phyloP scores from a whole-genome alignment of 1,140 invertebrate species.

The Bombus waltoni region DNA sequence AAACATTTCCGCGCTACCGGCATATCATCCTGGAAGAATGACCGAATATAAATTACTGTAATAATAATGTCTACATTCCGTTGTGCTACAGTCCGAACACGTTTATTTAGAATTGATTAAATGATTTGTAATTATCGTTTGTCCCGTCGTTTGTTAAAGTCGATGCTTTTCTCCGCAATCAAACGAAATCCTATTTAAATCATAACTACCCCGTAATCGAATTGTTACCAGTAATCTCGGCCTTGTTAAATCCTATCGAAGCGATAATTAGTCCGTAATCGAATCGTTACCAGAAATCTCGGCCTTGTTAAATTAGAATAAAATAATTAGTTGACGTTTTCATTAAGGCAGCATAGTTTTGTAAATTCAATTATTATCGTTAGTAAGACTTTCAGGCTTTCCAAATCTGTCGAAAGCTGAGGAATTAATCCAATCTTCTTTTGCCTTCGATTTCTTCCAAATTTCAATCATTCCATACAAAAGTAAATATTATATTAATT shows the following conservation, averaged over 20 bases:
- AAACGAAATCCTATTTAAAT: not conserved
- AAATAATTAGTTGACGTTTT: not conserved
- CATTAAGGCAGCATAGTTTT: not conserved
- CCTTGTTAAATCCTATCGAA: not conserved
- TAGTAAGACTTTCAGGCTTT: too few relatives aligned
- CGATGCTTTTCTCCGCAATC: not conserved
- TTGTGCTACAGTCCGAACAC: not conserved
- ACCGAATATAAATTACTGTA: conserved; percentile 8
- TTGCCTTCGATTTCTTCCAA: not conserved
- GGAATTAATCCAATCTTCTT: not conserved
- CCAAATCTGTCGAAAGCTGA: too few relatives aligned
- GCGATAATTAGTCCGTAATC: not conserved
- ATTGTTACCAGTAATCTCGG: not conserved
- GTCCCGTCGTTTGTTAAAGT: not conserved
- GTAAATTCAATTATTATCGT: too few relatives aligned
- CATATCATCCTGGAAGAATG: not conserved
- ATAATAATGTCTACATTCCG: not conserved
- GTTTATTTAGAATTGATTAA: conserved; percentile 4
- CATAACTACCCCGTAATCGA: not conserved
- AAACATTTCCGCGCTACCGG: not conserved
- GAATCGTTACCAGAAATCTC: not conserved
- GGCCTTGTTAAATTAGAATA: not conserved
- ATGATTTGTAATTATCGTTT: not conserved
- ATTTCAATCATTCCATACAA: not conserved
- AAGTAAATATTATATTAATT: not conserved